Evolutionary conservation across 2,113 vertebrate genomes (phyloP).

Genomic region (Nicator chloris): DNA sequence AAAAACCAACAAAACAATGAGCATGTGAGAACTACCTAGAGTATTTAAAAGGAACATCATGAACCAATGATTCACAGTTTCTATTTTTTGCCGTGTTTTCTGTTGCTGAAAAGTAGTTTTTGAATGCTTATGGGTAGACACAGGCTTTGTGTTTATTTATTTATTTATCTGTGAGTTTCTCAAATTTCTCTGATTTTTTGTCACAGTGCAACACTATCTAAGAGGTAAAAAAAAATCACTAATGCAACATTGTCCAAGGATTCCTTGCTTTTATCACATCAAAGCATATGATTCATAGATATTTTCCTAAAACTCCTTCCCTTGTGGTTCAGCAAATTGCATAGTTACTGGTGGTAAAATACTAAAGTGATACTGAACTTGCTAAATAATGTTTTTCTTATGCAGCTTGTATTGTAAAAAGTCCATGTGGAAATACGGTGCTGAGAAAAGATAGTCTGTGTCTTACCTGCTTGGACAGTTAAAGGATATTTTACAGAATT

Average conservation of each 20-base stretch:
- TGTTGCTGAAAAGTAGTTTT: not conserved
- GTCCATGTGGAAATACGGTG: not conserved
- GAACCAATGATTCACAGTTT: not conserved
- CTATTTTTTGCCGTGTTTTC: not conserved
- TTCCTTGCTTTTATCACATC: not conserved
- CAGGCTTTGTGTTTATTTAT: not conserved
- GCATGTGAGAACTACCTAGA: not conserved
- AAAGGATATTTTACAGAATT: not conserved
- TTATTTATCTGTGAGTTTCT: not conserved
- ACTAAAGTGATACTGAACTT: not conserved
- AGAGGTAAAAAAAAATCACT: not conserved
- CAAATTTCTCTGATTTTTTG: not conserved
- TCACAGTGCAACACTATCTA: not conserved
- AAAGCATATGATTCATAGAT: not conserved
- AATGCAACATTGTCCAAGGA: not conserved
- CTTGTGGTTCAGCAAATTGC: not conserved
- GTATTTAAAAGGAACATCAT: not conserved
- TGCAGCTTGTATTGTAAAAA: not conserved
- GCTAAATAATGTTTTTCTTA: not conserved
- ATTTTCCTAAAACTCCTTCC: not conserved
- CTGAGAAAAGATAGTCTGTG: not conserved
- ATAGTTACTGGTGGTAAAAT: not conserved
- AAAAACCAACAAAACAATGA: too few species aligned
- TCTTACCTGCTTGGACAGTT: not conserved
- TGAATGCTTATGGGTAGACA: not conserved